Percentiles rank a stretch among this genome's conserved stretches.
Conservation (phyloP, 1,140 invertebrate species). For the Bilobella aurantiaca region DNA sequence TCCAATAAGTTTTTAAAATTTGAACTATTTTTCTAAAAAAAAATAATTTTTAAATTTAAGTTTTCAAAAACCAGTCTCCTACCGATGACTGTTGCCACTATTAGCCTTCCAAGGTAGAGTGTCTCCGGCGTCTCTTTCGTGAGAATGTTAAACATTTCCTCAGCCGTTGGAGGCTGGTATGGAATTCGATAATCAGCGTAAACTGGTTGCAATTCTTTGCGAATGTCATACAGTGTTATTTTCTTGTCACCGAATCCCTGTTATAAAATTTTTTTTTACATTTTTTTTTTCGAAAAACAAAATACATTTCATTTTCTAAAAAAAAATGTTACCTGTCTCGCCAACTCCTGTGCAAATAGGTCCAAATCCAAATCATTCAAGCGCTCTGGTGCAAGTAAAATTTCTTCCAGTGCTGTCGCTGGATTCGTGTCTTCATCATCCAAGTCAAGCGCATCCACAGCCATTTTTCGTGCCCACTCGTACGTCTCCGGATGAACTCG, state of each 20-base stretch:
- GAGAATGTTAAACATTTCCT: conserved; percentile 86
- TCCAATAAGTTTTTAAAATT: background rate
- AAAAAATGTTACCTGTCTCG: conserved; percentile 58
- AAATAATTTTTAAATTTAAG: too few relatives aligned
- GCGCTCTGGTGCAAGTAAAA: conserved; percentile 86
- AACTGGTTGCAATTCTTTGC: conserved; percentile 85
- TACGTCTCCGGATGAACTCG: conserved; percentile 98
- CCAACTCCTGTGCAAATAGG: conserved; percentile 94
- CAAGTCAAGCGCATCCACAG: conserved; percentile 95
- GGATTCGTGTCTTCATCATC: conserved; percentile 72
- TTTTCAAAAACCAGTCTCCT: too few relatives aligned
- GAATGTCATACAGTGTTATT: conserved; percentile 93
- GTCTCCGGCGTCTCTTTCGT: conserved; percentile 94
- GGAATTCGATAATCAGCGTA: conserved; percentile 86
- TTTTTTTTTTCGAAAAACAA: background rate
- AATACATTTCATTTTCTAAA: background rate
- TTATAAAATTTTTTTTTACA: background rate
- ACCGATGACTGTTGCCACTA: conserved; percentile 61
- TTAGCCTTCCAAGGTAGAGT: conserved; percentile 83
- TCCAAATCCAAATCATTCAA: conserved; percentile 95
- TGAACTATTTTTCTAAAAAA: background rate
- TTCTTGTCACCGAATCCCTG: conserved; percentile 89
- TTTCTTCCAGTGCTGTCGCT: conserved; percentile 91
- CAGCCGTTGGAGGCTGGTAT: conserved; percentile 65
- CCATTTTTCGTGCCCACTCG: conserved; percentile 99